phyloP scores from a whole-genome alignment of 1,140 invertebrate genomes.

The Akabosia matsudoensis region DNA sequence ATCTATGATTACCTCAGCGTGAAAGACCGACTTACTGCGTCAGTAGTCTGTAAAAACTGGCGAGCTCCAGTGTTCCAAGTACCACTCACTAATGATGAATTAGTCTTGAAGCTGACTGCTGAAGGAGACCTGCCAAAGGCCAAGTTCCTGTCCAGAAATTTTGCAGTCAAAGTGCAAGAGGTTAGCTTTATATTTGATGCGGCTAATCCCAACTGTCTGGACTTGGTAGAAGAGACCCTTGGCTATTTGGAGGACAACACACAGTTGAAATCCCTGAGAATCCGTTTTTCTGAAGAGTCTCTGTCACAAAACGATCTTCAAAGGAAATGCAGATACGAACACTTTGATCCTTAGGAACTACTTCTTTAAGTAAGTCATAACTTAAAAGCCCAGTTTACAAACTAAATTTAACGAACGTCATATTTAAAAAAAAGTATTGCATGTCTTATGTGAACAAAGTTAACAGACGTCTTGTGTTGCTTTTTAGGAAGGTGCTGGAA shows the following conservation, averaged over 20 bases:
- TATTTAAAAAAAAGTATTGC: not conserved
- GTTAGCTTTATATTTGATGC: conserved; percentile 30
- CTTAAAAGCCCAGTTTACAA: not conserved
- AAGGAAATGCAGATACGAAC: not conserved
- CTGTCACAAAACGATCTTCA: not conserved
- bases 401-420: not conserved
- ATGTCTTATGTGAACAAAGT: not conserved
- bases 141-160: conserved; percentile 9
- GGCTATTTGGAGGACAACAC: conserved; percentile 5
- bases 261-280: conserved; percentile 19
- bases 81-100: conserved; percentile 5
- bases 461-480: not conserved
- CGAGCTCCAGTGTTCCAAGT: conserved; percentile 39
- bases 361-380: conserved; percentile 26
- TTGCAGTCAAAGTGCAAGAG: conserved; percentile 27
- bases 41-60: conserved; percentile 34
- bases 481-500: conserved; percentile 30
- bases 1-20: conserved; percentile 32
- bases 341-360: conserved; percentile 7
- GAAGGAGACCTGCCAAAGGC: conserved; percentile 12
- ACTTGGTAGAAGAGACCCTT: conserved; percentile 20
- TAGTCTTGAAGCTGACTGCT: not conserved
- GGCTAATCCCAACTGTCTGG: conserved; percentile 17
- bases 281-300: conserved; percentile 25
- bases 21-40: conserved; percentile 33